A percentile compares a stretch with the other conserved stretches of the same genome.
Evolutionary conservation across 2,888 invertebrate genomes (phyloP).

Genomic region (Alcis repandata): DNA sequence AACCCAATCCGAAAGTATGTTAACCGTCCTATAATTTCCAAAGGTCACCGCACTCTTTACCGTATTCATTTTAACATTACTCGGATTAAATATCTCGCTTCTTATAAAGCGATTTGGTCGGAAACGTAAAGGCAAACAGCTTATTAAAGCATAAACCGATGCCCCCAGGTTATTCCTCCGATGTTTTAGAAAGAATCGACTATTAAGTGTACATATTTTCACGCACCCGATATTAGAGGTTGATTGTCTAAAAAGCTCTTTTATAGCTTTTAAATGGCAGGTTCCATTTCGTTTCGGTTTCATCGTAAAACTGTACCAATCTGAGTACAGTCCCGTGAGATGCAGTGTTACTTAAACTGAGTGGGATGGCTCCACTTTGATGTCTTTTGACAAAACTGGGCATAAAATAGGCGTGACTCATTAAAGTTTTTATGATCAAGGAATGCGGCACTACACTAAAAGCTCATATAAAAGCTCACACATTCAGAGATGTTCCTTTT

Average conservation of each 20-base stretch:
- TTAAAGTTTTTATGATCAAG: constrained; percentile 48
- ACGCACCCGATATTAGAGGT: constrained; percentile 71
- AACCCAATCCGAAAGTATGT: constrained; percentile 55
- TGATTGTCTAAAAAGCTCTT: constrained; percentile 72
- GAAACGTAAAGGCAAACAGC: constrained; percentile 55
- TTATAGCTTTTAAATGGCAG: constrained; percentile 81
- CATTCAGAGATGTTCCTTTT: constrained; percentile 22
- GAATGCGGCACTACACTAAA: constrained; percentile 31
- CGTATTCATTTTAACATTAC: constrained; percentile 61
- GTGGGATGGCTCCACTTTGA: constrained; percentile 53
- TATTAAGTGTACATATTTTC: constrained; percentile 80
- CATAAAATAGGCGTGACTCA: constrained; percentile 46
- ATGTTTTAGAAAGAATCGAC: constrained; percentile 58
- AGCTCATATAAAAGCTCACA: constrained; percentile 23
- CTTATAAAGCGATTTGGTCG: constrained; percentile 71
- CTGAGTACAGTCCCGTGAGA: constrained; percentile 51
- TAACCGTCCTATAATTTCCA: constrained; percentile 57
- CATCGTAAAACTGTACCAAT: constrained; percentile 69
- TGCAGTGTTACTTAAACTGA: constrained; percentile 52
- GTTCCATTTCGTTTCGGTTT: constrained; percentile 65
- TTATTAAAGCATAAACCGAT: constrained; percentile 36
- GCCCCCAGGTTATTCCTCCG: constrained; percentile 51
- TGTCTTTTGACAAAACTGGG: constrained; percentile 49
- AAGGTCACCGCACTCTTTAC: constrained; percentile 53
- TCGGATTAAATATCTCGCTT: constrained; percentile 56